These are phyloP conservation scores for Apostichopus japonicus DNA, from an alignment of 35 echinoderm and acorn worm species.

Conservation along the genomic window DNA sequence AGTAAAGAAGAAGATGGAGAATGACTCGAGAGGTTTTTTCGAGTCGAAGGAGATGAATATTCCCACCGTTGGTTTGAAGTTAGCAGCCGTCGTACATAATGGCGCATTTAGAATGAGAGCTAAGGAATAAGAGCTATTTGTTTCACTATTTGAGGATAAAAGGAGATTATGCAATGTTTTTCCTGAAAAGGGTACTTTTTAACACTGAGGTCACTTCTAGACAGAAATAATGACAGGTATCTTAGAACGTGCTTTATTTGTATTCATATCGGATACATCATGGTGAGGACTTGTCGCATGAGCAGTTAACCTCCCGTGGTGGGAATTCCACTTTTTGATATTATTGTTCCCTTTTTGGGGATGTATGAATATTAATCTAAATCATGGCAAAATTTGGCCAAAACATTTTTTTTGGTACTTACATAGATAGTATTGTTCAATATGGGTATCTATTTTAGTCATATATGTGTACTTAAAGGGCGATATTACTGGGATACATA, in stretches of 20 bases:
- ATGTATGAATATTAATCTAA: too few species aligned
- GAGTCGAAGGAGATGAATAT: neutral
- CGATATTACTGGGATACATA: too few species aligned
- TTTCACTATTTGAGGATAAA: neutral
- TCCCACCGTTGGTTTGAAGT: neutral
- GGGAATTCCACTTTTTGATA: neutral
- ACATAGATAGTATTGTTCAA: too few species aligned
- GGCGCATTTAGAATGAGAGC: neutral
- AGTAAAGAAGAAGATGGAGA: neutral
- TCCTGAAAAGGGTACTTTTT: neutral
- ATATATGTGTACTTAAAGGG: too few species aligned
- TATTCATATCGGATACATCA: conserved; percentile 2
- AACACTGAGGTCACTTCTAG: neutral
- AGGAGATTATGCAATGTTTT: conserved; percentile 12
- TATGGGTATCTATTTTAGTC: too few species aligned
- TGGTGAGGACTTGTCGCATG: neutral
- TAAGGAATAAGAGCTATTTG: too few species aligned
- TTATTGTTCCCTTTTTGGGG: neutral
- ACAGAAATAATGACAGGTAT: conserved; percentile 9
- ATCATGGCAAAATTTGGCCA: too few species aligned
- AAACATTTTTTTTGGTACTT: too few species aligned
- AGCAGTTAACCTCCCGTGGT: neutral
- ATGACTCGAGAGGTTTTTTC: neutral
- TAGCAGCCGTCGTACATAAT: neutral
- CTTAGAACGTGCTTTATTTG: conserved; percentile 14